These are phyloP conservation scores for Thamnophis elegans DNA, from an alignment of 2,797 vertebrate species.

Conservation along the genomic window DNA sequence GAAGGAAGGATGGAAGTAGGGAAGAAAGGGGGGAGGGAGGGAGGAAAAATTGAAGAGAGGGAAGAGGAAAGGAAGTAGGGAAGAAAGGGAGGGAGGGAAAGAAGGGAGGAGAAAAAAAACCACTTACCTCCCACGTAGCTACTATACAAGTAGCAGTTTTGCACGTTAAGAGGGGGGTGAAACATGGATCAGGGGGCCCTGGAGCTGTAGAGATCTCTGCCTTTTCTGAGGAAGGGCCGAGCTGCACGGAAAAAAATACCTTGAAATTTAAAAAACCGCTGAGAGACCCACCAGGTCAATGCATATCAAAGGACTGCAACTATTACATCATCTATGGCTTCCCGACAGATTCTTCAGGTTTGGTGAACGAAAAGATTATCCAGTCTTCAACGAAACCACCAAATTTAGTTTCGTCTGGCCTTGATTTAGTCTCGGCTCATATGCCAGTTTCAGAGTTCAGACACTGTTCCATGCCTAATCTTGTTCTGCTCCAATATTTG, in stretches of 20 bases:
- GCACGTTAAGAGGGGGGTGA: conserved; percentile 68
- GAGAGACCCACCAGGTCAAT: neutral
- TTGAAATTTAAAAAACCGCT: conserved; percentile 1
- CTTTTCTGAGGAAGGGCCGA: conserved; percentile 70
- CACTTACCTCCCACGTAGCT: conserved; percentile 75
- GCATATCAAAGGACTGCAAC: rapidly evolving
- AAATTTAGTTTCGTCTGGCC: neutral
- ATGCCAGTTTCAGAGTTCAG: neutral
- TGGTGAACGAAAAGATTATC: neutral
- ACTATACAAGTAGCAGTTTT: conserved; percentile 71
- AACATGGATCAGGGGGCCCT: conserved; percentile 74
- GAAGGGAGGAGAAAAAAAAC: neutral
- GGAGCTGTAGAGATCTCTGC: conserved; percentile 71
- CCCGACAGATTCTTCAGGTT: neutral
- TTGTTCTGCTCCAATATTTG: neutral
- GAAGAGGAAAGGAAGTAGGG: no score
- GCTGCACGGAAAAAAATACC: conserved; percentile 62
- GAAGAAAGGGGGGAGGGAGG: no score
- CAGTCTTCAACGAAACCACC: neutral
- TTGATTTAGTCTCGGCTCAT: neutral
- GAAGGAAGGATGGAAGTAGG: no score
- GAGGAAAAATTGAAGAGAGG: no score
- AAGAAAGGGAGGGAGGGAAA: no score
- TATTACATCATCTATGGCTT: neutral
- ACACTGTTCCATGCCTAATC: neutral